Percentiles rank a stretch among this genome's conserved stretches.
Conservation (phyloP, 2,888 invertebrate genomes). For the Drosophila testacea region DNA sequence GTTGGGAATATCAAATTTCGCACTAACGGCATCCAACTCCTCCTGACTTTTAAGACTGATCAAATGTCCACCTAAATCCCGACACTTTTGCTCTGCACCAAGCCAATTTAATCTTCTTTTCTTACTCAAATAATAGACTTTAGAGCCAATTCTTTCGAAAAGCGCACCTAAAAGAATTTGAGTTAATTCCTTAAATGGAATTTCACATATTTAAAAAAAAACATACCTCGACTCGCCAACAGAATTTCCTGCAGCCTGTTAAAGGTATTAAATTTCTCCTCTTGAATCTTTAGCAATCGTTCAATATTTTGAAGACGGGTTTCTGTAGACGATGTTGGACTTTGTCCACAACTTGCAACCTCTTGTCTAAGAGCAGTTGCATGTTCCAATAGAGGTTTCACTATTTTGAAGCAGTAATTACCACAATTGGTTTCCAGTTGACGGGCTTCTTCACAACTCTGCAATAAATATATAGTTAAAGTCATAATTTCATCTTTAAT, state of each 20-base stretch:
- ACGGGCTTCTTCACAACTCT: not conserved
- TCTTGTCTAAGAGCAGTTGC: not conserved
- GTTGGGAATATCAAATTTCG: not conserved
- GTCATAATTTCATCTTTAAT: no score
- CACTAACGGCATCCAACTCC: not conserved
- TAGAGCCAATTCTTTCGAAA: not conserved
- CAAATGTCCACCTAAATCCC: not conserved
- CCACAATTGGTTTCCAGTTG: slow-evolving; percentile 2
- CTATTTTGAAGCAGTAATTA: not conserved
- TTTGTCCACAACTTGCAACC: not conserved
- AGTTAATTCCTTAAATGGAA: not conserved
- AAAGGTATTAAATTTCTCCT: not conserved
- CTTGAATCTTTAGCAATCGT: not conserved
- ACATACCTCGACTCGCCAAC: not conserved
- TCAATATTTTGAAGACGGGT: not conserved
- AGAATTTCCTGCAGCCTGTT: not conserved
- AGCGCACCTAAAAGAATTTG: not conserved
- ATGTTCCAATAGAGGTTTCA: not conserved
- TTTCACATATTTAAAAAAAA: not conserved
- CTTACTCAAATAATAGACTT: not conserved
- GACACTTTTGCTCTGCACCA: not conserved
- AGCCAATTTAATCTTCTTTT: not conserved
- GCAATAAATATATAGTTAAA: not conserved
- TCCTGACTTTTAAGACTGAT: not conserved
- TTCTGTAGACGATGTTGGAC: not conserved